These are phyloP conservation scores for Actinostola sp. DNA, from an alignment of 92 coral and sea anemone genomes.

Conservation along the genomic window DNA sequence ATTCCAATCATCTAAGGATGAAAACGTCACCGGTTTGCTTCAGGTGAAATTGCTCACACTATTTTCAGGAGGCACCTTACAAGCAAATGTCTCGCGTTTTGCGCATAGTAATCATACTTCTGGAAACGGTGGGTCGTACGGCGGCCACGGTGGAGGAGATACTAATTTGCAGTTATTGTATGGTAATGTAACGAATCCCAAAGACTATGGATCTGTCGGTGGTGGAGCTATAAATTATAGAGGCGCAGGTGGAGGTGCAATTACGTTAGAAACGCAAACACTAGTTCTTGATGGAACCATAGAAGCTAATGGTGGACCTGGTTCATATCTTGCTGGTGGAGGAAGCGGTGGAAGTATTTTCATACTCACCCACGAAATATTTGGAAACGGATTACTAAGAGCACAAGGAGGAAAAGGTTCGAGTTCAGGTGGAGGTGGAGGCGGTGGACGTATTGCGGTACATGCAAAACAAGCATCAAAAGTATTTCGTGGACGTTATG, in stretches of 20 bases:
- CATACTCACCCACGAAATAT: slow-evolving; percentile 13
- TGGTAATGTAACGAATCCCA: slow-evolving; percentile 44
- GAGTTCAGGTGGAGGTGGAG: slow-evolving; percentile 57
- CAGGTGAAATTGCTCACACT: slow-evolving; percentile 36
- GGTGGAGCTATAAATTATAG: slow-evolving; percentile 44
- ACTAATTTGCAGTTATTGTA: slow-evolving; percentile 15
- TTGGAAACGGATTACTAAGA: slow-evolving; percentile 51
- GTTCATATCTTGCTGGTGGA: slow-evolving; percentile 43
- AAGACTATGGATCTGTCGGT: slow-evolving; percentile 61
- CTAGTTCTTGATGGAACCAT: slow-evolving; percentile 47
- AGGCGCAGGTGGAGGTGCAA: slow-evolving; percentile 60
- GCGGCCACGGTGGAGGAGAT: slow-evolving; percentile 56
- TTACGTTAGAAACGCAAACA: slow-evolving; percentile 24
- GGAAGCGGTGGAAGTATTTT: slow-evolving; percentile 70
- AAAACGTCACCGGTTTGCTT: slow-evolving; percentile 21
- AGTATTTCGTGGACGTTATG: slow-evolving; percentile 49
- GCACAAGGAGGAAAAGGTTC: slow-evolving; percentile 52
- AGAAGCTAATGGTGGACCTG: slow-evolving; percentile 49
- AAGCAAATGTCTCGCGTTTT: slow-evolving; percentile 30
- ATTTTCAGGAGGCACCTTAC: slow-evolving; percentile 40
- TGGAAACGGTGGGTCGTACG: slow-evolving; percentile 48
- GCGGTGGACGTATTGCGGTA: slow-evolving; percentile 60
- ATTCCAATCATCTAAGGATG: slow-evolving; percentile 27
- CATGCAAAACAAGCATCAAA: slow-evolving; percentile 23
- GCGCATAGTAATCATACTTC: slow-evolving; percentile 4